Base-by-base conservation (phyloP, 1,140 invertebrate species). In the Macrobrachium nipponense region DNA sequence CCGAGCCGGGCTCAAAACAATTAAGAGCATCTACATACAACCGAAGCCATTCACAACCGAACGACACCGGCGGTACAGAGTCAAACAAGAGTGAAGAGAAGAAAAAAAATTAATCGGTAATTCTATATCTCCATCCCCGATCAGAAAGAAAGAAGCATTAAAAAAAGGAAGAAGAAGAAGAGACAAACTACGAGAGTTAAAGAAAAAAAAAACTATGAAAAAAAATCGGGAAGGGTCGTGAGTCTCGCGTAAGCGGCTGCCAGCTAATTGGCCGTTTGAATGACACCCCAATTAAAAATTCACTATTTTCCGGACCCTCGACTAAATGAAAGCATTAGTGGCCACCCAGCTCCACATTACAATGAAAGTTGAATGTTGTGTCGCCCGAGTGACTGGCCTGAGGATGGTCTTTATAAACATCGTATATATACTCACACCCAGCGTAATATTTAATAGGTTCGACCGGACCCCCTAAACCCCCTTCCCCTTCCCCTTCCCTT, bases 251-350 rank as follows among this genome's bases (percentile, higher is more conserved):
- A 58, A 76, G 44, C 51, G 36, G 23, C 59, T 58, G 44, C 80
- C 61, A 51, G 36, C 73, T 84, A 84, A 84, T 84, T 84, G 82
- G 66, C 43, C 43, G 7, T 18, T 60, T 84, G 82, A 84, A 84
- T 84, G 82, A 84, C 82, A 75, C 73, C 59, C 77, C 82, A 77
- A 84, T 84, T 84, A 84, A 84, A 84, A 60, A 84, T 84, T 84
- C 68, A 84, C 82, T 77, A 66, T 78, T 84, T 84, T 84, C 82
- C 82, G 60, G 82, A 36, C 58, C 23, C 18, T 68, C 70, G 70
- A 78, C 82, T 84, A 84, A 84, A 84, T 84, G 82, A 84, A 84
- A 60, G 72, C 82, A 77, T 77, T 77, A 84, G 44, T 62, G 18
- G 72, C 43, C 66, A 27, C 77, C n/a, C 80, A 23, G 20, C 11